phyloP scores from a whole-genome alignment of 1,140 invertebrate genomes.

The Orussus abietinus region DNA sequence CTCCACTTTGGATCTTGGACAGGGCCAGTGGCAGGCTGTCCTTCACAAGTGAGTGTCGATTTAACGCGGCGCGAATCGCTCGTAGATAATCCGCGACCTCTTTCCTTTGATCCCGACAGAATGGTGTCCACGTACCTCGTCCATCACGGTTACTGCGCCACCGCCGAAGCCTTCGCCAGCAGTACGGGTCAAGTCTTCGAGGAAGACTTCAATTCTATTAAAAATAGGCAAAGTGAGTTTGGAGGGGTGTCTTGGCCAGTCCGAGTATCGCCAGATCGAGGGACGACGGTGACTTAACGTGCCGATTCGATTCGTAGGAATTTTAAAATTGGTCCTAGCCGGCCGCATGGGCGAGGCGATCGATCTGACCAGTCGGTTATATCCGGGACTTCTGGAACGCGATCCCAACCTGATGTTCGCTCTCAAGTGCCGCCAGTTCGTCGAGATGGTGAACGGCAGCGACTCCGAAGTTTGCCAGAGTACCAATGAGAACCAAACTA shows the following conservation, averaged over 20 bases:
- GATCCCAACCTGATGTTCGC: slow-evolving; percentile 90
- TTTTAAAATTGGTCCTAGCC: slow-evolving; percentile 86
- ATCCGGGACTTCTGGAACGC: slow-evolving; percentile 84
- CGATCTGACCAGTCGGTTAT: slow-evolving; percentile 80
- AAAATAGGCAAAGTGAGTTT: slow-evolving; percentile 91
- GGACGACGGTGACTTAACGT: slow-evolving; percentile 1
- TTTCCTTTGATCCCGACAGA: slow-evolving; percentile 54
- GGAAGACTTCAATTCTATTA: slow-evolving; percentile 92
- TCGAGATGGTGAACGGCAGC: slow-evolving; percentile 88
- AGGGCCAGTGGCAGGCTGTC: slow-evolving; percentile 87
- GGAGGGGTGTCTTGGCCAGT: too few species aligned
- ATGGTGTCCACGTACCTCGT: slow-evolving; percentile 97
- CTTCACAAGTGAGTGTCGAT: slow-evolving; percentile 73
- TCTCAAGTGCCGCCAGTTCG: slow-evolving; percentile 95
- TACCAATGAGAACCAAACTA: slow-evolving; percentile 61
- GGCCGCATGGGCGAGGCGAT: slow-evolving; percentile 95
- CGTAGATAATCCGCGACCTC: not conserved
- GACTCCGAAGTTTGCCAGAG: slow-evolving; percentile 65
- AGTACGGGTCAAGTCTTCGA: slow-evolving; percentile 86
- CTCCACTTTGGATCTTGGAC: slow-evolving; percentile 74
- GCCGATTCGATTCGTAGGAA: slow-evolving; percentile 61
- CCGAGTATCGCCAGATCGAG: too few species aligned
- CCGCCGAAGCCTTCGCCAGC: slow-evolving; percentile 92
- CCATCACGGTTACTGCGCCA: slow-evolving; percentile 95
- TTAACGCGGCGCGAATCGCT: not conserved